Evolutionary conservation across 1,140 invertebrate species (phyloP), one percentile per base, ranked within the genome.

Genomic region (Alviniconcha marisindica): DNA sequence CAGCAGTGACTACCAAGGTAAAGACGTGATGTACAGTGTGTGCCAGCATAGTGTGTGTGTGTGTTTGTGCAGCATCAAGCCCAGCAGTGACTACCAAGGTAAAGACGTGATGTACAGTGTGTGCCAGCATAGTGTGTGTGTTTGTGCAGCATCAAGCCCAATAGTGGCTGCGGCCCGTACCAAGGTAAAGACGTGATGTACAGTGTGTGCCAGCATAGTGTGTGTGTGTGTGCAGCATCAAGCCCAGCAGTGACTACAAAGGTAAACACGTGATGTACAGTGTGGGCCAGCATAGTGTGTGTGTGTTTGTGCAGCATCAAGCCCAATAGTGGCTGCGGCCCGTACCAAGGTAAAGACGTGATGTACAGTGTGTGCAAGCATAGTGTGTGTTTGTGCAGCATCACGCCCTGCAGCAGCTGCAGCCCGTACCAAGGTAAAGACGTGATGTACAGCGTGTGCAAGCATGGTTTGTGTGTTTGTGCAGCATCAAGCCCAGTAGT

Each of bases 121-220:
- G 31, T 21, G n/a, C n/a, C n/a, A n/a, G n/a, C n/a, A n/a, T n/a
- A n/a, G n/a, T 60, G 54, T 60, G 54, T 60, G 66, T 33, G 66
- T 36, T 14, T 71, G 66, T 71, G 2, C 82, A 92, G 91, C 71
- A 77, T 91, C n/a, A 77, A 84, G 69, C 90, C 91, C 15, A 91
- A 90, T 36, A 51, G 15, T 14, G 74, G 18, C 0, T 92, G 90
- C 88, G 91, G 90, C 28, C 91, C 90, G 18, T 92, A 87, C 85
- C 60, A 83, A 21, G 80, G 85, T 73, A 77, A 87, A 21, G 84
- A 84, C 14, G 84, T 77, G 31, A 82, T 88, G 15, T 91, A 91
- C 74, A 84, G 89, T 15, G 84, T 91, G 31, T 66, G 31, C 21
- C 7, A 15, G 60, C 4, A 33, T 66, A 15, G n/a, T 66, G 60